A percentile compares a stretch with the other conserved stretches of the same genome.
These are phyloP conservation scores for Danio jaintianensis DNA, from an alignment of 2,797 vertebrate species.

Conservation along the genomic window DNA sequence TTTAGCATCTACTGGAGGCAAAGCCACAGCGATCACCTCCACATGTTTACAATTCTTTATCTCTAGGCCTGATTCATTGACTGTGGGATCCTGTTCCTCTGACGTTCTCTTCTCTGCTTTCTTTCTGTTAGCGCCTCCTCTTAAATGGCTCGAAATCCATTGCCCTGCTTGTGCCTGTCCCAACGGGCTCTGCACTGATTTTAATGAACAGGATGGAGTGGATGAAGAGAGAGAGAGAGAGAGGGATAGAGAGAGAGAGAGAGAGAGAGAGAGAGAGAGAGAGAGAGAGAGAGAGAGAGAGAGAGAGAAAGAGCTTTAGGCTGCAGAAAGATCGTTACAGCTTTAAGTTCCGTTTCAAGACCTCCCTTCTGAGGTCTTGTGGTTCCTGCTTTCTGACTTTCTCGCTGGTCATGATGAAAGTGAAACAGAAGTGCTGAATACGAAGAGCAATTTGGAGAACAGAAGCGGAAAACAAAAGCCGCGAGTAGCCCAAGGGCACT, in stretches of 20 bases:
- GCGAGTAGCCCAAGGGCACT: slow-evolving; percentile 41
- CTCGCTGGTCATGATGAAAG: slow-evolving; percentile 59
- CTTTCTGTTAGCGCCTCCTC: slow-evolving; percentile 39
- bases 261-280: slow-evolving; percentile 38
- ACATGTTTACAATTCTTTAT: slow-evolving; percentile 64
- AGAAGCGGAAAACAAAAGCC: slow-evolving; percentile 50
- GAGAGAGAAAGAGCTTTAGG: slow-evolving; percentile 41
- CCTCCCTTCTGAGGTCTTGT: slow-evolving; percentile 42
- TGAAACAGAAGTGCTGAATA: slow-evolving; percentile 43
- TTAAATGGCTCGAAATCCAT: slow-evolving; percentile 49
- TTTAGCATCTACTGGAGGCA: slow-evolving; percentile 18
- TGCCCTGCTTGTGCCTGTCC: slow-evolving; percentile 40
- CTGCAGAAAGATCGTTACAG: slow-evolving; percentile 49
- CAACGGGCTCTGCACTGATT: slow-evolving; percentile 45
- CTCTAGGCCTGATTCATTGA: slow-evolving; percentile 62
- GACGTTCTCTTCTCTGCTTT: slow-evolving; percentile 27
- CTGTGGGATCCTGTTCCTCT: slow-evolving; percentile 26
- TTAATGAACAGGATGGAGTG: slow-evolving; percentile 55
- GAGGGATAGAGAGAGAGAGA: slow-evolving; percentile 41
- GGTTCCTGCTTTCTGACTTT: slow-evolving; percentile 30
- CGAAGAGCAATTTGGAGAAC: slow-evolving; percentile 51
- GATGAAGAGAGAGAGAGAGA: slow-evolving; percentile 35
- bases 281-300: slow-evolving; percentile 46
- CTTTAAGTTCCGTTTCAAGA: slow-evolving; percentile 53
- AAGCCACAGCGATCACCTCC: slow-evolving; percentile 36